Base-by-base conservation (phyloP, 2,797 vertebrate species). In the Lacerta viridis region DNA sequence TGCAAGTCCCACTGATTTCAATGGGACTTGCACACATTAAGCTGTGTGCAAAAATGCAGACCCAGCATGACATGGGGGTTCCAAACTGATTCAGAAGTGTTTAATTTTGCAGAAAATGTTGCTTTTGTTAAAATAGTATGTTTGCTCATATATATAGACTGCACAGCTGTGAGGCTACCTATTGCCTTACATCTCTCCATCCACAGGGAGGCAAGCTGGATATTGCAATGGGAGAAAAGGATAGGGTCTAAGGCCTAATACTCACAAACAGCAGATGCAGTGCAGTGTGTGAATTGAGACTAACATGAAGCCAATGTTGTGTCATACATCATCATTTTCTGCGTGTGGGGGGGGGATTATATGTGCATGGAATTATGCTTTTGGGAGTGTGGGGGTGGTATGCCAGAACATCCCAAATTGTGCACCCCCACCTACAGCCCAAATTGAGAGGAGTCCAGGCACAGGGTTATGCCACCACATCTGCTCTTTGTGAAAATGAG, bases 11-110 rank as follows among this genome's bases (percentile, higher is more conserved):
- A 81, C 3, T n/a, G 17, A 82, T 89, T 55, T 84, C 84, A 43
- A 76, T 11, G 88, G 90, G 88, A 92, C 50, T 84, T 93, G 90
- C 89, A 91, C 83, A 72, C 9, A 71, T 78, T 77, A n/a, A 83
- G 43, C 43, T 41, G 72, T 75, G 66, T 68, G 81, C 74, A 68
- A 82, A 85, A 82, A 82, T 76, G 71, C 72, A 82, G 72, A 25
- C 80, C 29, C 7, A 83, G 27, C 39, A 29, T 41, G 10, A n/a
- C 36, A 29, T 46, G 10, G 39, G 3, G 25, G 1, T 68, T 71
- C 55, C 9, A 77, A 76, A 87, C 41, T 43, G 41, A 43, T 43
- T 43, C 41, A 43, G 41, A 55, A 55, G 50, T 55, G 13, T 55
- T 55, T 4, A 15, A 15, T 55, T 55, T 55, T 55, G 11, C 50